phyloP scores from a whole-genome alignment of 2,888 invertebrate species.

The Drosophila suboccidentalis region DNA sequence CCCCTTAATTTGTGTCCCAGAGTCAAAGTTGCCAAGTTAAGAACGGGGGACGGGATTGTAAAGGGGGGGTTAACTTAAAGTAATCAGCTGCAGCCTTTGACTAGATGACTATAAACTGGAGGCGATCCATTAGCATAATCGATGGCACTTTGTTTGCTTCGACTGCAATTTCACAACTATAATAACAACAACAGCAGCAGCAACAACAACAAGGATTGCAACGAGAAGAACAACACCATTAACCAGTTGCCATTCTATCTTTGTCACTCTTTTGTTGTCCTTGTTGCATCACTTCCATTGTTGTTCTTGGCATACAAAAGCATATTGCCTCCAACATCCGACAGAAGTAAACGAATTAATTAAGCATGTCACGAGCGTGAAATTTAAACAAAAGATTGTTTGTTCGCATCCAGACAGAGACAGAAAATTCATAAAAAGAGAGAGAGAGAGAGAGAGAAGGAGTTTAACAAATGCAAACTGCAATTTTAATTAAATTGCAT shows the following conservation, averaged over 20 bases:
- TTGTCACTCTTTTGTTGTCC: conserved; percentile 6
- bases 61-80: conserved; percentile 1
- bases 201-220: neutral
- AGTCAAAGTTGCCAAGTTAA: conserved; percentile 1
- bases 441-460: neutral
- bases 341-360: conserved; percentile 73
- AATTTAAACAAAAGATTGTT: conserved; percentile 71
- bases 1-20: conserved; percentile 37
- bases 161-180: conserved; percentile 10
- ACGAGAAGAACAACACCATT: conserved; percentile 13
- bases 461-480: conserved; percentile 65
- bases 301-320: conserved; percentile 30
- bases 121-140: conserved; percentile 68
- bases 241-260: conserved; percentile 10
- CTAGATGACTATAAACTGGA: conserved; percentile 13
- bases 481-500: conserved; percentile 74
- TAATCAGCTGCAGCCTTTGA: conserved; percentile 43
- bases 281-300: conserved; percentile 32
- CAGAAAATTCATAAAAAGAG: neutral
- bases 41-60: neutral
- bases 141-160: conserved; percentile 66
- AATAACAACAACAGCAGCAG: conserved; percentile 6
- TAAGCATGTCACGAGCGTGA: conserved; percentile 70
- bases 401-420: conserved; percentile 13
- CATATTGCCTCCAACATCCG: conserved; percentile 23